Evolutionary conservation across 2,797 vertebrate genomes (phyloP), one percentile per base, ranked within the genome.

Genomic region (Myotis findleyi): DNA sequence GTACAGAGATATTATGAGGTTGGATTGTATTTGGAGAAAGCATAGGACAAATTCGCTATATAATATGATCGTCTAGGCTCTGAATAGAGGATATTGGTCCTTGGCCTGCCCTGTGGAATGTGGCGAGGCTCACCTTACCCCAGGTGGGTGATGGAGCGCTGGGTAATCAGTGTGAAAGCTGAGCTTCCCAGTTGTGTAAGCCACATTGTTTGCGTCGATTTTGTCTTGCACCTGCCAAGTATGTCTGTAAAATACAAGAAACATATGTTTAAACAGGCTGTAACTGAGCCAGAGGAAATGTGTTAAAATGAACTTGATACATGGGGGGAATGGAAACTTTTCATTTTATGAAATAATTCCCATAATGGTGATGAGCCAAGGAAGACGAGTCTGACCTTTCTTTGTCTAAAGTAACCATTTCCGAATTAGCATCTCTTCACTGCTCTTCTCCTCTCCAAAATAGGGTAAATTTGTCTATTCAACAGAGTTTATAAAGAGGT

Each of bases 151-250:
- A 96, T 99, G 99, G 73, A 99, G 97, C 5, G 99, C 99, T 4
- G 99, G 99, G 91, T 99, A 99, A 98, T 99, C 99, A 0, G 99
- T 99, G 94, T 99, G 99, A 90, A 99, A 99, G 62, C 99, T 99
- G 20, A 99, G 98, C 89, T 98, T 99, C 64, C 98, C 99, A 2
- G 99, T 98, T 3, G 99, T 99, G 93, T 99, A 99, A 68, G 99
- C 99, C 44, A 99, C 99, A 1, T 99, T 99, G 98, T 99, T 99
- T 36, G 99, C 99, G 96, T 98, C 98, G 38, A 97, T 88, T 98
- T 99, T 99, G 98, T 99, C 99, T 98, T 99, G 99, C 89, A 99
- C 99, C 98, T 99, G 99, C 99, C 99, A 99, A 38, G 99, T 99
- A 95, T 99, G 99, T 96, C 99, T 99, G 98, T 49, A 93, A 85